Evolutionary conservation across 2,888 invertebrate genomes (phyloP), one percentile per base, ranked within the genome.

Genomic region (Amblyteles armatorius): DNA sequence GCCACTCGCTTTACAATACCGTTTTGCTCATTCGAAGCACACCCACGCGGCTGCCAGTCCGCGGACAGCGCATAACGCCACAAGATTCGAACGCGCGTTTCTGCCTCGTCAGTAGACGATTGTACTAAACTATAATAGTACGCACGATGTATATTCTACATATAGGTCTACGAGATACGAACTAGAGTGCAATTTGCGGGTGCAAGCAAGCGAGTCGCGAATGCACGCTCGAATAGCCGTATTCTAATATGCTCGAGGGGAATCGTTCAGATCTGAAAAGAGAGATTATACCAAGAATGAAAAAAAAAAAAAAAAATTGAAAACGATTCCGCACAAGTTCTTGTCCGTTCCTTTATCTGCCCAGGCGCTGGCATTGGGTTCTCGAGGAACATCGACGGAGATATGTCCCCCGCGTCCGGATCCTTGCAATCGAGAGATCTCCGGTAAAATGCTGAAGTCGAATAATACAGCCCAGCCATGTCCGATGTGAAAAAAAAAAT

Each of bases 281-380:
- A 74, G 44, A 76, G 36, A 71, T 16, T 44, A 65, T 1, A 57
- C 19, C 26, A 11, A 9, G n/a, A 50, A 73, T 11, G 52, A 60
- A 40, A 74, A 72, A 69, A 22, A 50, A 71, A 72, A 68, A 40
- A 74, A 76, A 69, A 29, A 50, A 9, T 40, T 40, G 7, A 0
- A 63, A 60, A 60, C 0, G 60, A 33, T 63, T 29, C 33, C 1
- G 4, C n/a, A 16, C 33, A n/a, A 63, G 1, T 63, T 63, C 16
- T 63, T 16, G 29, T 68, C 73, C 52, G 5, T 4, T 36, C 33
- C 80, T 67, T 50, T 63, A 57, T 79, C 26, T 48, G n/a, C 52
- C 2, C 82, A 88, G 88, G 63, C 82, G 67, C 79, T 88, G 78
- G 87, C 86, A 44, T 82, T 88, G 40, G 88, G 87, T 67, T 79